A percentile compares a stretch with the other conserved stretches of the same genome.
phyloP scores from a whole-genome alignment of 2,797 vertebrate genomes.

The Danio jaintianensis region DNA sequence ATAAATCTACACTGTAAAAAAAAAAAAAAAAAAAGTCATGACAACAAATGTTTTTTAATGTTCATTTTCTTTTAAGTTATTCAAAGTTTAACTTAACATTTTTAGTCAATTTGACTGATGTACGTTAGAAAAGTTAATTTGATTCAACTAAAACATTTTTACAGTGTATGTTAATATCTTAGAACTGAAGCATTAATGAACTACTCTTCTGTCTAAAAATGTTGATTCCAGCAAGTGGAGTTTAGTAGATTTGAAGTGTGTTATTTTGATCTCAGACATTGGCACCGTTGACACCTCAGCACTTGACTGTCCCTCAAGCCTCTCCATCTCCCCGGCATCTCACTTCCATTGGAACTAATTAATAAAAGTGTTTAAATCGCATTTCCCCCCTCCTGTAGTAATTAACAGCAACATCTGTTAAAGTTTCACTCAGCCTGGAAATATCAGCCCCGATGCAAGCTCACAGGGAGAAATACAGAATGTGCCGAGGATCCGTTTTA shows the following conservation, averaged over 20 bases:
- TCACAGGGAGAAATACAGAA: constrained; percentile 41
- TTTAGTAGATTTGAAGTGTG: constrained; percentile 30
- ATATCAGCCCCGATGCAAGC: constrained; percentile 51
- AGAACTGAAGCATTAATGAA: background rate
- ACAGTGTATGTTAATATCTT: too few species aligned
- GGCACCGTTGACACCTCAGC: constrained; percentile 54
- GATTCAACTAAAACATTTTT: too few species aligned
- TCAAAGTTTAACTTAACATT: too few species aligned
- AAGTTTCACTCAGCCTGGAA: constrained; percentile 57
- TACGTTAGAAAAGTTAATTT: too few species aligned
- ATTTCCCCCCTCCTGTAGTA: constrained; percentile 58
- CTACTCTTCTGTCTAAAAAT: constrained; percentile 13
- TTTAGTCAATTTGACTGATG: too few species aligned
- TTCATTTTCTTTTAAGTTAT: too few species aligned
- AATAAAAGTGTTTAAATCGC: constrained; percentile 64
- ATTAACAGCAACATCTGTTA: constrained; percentile 65
- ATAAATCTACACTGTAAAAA: too few species aligned
- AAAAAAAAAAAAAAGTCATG: too few species aligned
- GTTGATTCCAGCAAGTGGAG: background rate
- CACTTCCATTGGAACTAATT: constrained; percentile 63
- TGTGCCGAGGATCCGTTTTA: constrained; percentile 20
- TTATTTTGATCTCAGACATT: constrained; percentile 57
- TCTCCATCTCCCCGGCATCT: constrained; percentile 44
- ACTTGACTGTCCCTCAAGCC: constrained; percentile 54
- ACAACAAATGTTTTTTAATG: too few species aligned